Conservation (phyloP, 2,113 vertebrate species). For the Scomber colias region DNA sequence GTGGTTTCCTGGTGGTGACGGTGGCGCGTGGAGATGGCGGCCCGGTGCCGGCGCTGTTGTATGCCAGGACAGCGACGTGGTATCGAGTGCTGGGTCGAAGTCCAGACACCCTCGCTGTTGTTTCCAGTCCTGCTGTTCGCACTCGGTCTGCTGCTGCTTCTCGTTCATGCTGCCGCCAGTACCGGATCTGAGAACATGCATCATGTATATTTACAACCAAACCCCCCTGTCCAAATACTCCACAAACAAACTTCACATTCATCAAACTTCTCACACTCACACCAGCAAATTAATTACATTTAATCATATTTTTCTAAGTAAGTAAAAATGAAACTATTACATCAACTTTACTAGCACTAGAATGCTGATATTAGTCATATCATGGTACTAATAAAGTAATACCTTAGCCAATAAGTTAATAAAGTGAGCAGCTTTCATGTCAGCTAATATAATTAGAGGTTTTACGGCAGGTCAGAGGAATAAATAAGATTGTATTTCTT, state of each 20-base stretch:
- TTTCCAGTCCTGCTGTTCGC: constrained; percentile 90
- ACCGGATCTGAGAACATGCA: constrained; percentile 88
- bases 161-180: constrained; percentile 95
- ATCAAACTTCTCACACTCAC: no score
- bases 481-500: not conserved
- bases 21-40: constrained; percentile 90
- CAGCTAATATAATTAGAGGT: not conserved
- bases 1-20: constrained; percentile 91
- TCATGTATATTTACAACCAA: not conserved
- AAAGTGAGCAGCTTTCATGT: not conserved
- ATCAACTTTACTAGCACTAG: not conserved
- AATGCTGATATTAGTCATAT: not conserved
- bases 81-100: constrained; percentile 94
- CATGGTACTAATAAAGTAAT: not conserved
- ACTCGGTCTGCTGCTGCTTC: constrained; percentile 95
- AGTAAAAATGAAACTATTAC: not conserved
- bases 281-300: no score
- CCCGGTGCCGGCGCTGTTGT: constrained; percentile 95
- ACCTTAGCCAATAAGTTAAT: not conserved
- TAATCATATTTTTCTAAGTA: not conserved
- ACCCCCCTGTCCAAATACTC: no score
- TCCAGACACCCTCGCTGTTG: constrained; percentile 87
- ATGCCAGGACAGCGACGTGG: constrained; percentile 92
- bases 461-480: not conserved
- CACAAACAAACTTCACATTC: no score